Conservation (phyloP, 2,888 invertebrate species). For the Tanytarsus gracilentus region DNA sequence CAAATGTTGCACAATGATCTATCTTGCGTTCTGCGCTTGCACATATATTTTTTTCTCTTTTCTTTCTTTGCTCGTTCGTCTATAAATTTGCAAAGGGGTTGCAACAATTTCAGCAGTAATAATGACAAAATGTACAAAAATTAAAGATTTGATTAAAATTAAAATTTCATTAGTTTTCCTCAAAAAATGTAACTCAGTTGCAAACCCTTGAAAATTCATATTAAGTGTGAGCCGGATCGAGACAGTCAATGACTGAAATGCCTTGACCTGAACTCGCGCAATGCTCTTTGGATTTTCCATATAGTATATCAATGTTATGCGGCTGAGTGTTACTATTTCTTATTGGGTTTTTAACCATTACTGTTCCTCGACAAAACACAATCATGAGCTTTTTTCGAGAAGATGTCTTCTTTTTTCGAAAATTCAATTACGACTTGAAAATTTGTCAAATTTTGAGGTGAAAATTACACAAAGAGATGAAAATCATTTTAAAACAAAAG, state of each 20-base stretch:
- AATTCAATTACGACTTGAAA: background rate
- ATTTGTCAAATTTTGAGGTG: background rate
- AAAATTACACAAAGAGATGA: background rate
- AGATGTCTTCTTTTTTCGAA: too few relatives aligned
- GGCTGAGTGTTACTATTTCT: background rate
- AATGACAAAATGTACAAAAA: background rate
- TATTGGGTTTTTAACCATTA: too few relatives aligned
- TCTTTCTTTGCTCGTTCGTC: background rate
- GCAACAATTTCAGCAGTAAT: background rate
- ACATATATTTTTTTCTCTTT: background rate
- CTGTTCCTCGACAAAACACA: too few relatives aligned
- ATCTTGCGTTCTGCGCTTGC: too few relatives aligned
- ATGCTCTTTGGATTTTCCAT: background rate
- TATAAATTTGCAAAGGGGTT: background rate
- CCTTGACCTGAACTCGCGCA: background rate
- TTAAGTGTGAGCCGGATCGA: background rate
- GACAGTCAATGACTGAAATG: background rate
- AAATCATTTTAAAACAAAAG: background rate
- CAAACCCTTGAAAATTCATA: background rate
- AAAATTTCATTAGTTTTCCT: background rate
- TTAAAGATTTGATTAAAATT: too few relatives aligned
- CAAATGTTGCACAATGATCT: too few relatives aligned
- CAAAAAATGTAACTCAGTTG: background rate
- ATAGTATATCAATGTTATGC: background rate
- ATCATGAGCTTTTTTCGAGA: too few relatives aligned